Percentiles rank a stretch among this genome's conserved stretches.
These are phyloP conservation scores for Phyllostomus discolor DNA, from an alignment of 2,113 vertebrate species.

Conservation along the genomic window DNA sequence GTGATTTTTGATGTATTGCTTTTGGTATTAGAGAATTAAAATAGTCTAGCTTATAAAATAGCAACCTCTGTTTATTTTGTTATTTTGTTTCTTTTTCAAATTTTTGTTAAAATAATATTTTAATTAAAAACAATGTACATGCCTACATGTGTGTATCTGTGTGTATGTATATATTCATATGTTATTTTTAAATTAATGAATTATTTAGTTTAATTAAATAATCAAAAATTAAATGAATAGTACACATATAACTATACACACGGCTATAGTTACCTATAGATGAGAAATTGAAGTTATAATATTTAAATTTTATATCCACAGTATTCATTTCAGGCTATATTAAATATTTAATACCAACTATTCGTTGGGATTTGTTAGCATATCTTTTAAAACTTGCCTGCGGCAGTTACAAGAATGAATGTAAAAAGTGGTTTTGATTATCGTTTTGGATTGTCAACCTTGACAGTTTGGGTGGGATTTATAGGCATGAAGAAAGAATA, in stretches of 20 bases:
- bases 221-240: background rate
- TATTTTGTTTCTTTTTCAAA: slow-evolving; percentile 66
- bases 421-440: slow-evolving; percentile 88
- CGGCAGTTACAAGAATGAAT: slow-evolving; percentile 84
- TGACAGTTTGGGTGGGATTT: slow-evolving; percentile 84
- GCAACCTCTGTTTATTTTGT: background rate
- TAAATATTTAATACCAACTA: slow-evolving; percentile 86
- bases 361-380: slow-evolving; percentile 87
- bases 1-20: slow-evolving; percentile 49
- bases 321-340: slow-evolving; percentile 81
- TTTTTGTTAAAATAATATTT: background rate
- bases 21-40: slow-evolving; percentile 42
- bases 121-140: background rate
- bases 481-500: slow-evolving; percentile 78
- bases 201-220: background rate
- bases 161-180: background rate
- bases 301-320: slow-evolving; percentile 76
- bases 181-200: background rate
- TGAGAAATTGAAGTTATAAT: slow-evolving; percentile 74
- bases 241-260: background rate
- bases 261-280: slow-evolving; percentile 62
- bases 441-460: slow-evolving; percentile 87
- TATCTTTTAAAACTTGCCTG: slow-evolving; percentile 86
- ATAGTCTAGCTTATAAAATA: background rate
- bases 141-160: background rate